A percentile compares a stretch with the other conserved stretches of the same genome.
These are phyloP conservation scores for Tetramorium simillimum DNA, from an alignment of 1,140 invertebrate genomes.

Conservation along the genomic window DNA sequence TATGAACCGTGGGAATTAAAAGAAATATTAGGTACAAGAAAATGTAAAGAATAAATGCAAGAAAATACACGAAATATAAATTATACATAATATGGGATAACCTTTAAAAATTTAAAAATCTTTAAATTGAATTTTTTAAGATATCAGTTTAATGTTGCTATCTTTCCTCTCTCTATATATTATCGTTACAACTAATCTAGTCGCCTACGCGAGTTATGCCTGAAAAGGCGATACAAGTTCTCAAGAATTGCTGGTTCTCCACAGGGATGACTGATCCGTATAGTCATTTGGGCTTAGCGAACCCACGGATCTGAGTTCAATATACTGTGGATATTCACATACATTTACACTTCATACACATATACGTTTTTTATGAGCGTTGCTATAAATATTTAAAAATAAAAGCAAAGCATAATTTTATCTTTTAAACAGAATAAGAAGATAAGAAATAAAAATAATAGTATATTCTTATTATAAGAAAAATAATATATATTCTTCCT, in stretches of 20 bases:
- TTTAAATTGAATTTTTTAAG: neutral
- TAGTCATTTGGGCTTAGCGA: neutral
- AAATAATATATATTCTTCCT: too few species aligned
- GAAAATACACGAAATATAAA: neutral
- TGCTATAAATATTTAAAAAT: neutral
- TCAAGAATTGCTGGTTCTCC: neutral
- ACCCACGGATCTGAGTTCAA: neutral
- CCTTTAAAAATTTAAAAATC: neutral
- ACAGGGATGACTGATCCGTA: neutral
- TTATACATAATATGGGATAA: neutral
- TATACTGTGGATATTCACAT: neutral
- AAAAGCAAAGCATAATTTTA: neutral
- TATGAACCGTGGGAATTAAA: neutral
- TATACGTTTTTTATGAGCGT: neutral
- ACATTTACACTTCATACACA: neutral
- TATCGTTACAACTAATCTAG: constrained; percentile 7
- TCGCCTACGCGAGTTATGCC: constrained; percentile 11
- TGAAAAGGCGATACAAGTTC: constrained; percentile 1
- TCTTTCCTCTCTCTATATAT: neutral
- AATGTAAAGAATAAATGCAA: neutral
- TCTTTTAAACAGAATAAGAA: neutral
- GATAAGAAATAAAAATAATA: neutral
- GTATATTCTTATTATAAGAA: too few species aligned
- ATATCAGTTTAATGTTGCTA: neutral
- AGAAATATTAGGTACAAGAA: neutral